Evolutionary conservation across 2,888 invertebrate species (phyloP).

Genomic region (Caradrina clavipalpis): DNA sequence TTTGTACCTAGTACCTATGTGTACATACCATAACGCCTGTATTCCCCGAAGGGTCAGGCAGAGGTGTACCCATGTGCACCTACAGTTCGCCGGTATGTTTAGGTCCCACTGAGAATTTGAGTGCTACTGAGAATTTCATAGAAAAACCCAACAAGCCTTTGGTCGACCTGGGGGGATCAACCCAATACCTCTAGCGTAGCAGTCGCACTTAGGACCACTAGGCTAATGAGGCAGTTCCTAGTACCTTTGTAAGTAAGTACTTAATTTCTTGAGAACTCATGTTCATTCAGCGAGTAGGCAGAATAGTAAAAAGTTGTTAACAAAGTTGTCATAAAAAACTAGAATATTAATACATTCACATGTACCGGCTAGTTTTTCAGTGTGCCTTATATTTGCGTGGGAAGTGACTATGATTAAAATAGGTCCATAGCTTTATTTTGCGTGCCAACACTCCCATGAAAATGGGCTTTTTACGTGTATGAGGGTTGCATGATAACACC

Average conservation of each 20-base stretch:
- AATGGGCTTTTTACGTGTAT: slow-evolving; percentile 51
- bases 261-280: slow-evolving; percentile 17
- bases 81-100: too few species aligned
- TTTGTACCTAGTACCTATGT: background rate
- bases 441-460: slow-evolving; percentile 57
- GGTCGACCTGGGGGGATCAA: too few species aligned
- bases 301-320: slow-evolving; percentile 34
- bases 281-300: slow-evolving; percentile 3
- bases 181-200: too few species aligned
- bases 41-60: too few species aligned
- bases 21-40: too few species aligned
- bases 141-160: too few species aligned
- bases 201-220: too few species aligned
- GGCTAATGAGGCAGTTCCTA: background rate
- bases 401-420: slow-evolving; percentile 58
- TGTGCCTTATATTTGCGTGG: slow-evolving; percentile 61
- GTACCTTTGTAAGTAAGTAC: background rate
- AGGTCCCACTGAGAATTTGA: too few species aligned
- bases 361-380: slow-evolving; percentile 42
- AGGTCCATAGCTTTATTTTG: slow-evolving; percentile 43
- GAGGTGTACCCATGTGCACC: too few species aligned
- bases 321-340: slow-evolving; percentile 46
- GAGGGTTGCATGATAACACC: slow-evolving; percentile 38
- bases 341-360: slow-evolving; percentile 58
- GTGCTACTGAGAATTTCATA: too few species aligned